phyloP scores from a whole-genome alignment of 53 echinoderm and acorn worm species.

The Luidia sarsii region DNA sequence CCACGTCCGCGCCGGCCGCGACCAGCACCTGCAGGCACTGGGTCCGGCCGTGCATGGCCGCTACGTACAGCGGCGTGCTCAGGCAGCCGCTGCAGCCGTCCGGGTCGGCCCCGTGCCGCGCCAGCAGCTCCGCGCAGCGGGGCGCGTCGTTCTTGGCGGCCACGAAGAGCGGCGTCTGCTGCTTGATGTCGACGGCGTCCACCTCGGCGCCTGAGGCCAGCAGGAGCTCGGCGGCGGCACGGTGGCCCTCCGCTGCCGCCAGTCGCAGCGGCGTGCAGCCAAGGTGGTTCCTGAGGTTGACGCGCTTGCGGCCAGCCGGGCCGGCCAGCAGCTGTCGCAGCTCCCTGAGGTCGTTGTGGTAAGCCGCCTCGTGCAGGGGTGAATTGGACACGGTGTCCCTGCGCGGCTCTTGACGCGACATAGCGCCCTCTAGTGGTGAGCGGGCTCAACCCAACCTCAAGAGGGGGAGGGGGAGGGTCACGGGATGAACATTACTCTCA shows the following conservation, averaged over 20 bases:
- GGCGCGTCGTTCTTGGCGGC: slow-evolving; percentile 71
- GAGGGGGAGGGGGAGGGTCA: too few species aligned
- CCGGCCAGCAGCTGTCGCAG: slow-evolving; percentile 48
- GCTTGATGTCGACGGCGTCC: slow-evolving; percentile 67
- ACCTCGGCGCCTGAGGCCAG: slow-evolving; percentile 50
- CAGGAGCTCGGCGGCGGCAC: slow-evolving; percentile 47
- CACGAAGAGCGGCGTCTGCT: slow-evolving; percentile 71
- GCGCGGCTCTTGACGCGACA: slow-evolving; percentile 19
- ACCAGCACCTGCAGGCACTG: slow-evolving; percentile 63
- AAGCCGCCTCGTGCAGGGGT: slow-evolving; percentile 68
- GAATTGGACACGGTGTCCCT: slow-evolving; percentile 52
- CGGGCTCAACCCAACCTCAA: too few species aligned
- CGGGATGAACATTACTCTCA: too few species aligned
- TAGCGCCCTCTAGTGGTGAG: neutral
- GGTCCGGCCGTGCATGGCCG: slow-evolving; percentile 61
- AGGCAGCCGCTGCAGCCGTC: slow-evolving; percentile 63
- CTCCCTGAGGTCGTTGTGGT: slow-evolving; percentile 40
- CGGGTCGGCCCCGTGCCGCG: slow-evolving; percentile 58
- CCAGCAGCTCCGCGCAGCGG: slow-evolving; percentile 51
- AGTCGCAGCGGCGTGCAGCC: slow-evolving; percentile 76
- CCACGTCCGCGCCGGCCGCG: slow-evolving; percentile 63
- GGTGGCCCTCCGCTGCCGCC: slow-evolving; percentile 67
- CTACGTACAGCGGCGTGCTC: slow-evolving; percentile 69
- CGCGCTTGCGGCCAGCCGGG: slow-evolving; percentile 31
- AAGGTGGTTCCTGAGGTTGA: slow-evolving; percentile 62